Evolutionary conservation across 2,113 vertebrate species (phyloP), one percentile per base, ranked within the genome.

Genomic region (Sylvietta virens): DNA sequence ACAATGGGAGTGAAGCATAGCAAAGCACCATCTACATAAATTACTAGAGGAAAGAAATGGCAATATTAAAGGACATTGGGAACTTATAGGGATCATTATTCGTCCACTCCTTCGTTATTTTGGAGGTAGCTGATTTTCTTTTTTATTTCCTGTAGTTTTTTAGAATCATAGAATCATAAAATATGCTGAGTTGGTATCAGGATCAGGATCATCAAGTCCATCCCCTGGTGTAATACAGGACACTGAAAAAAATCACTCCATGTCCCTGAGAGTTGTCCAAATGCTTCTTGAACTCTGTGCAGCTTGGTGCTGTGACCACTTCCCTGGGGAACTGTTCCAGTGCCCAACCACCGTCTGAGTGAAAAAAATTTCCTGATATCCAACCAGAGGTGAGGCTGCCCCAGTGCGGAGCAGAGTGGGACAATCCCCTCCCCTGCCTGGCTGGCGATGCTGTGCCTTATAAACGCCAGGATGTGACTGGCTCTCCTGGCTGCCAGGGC

Each of bases 241-340:
- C 20, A 15, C 13, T 1, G 2, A 17, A 53, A 45, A 45, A 44
- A 39, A 17, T 39, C 23, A 13, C 10, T 20, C 5, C 22, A 23
- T 27, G 3, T 23, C 17, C 37, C 20, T n/a, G 16, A 45, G 33
- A 30, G 3, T 11, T 10, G 2, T 40, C 21, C 16, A 53, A 40
- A 67, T 0, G 0, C 4, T 37, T 72, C 17, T 65, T 73, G 22
- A 73, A 33, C 10, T 66, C 23, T 28, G 12, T 14, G 51, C 1
- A 15, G 11, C 16, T 88, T 58, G 28, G 13, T 39, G 27, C 44
- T 28, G 19, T 58, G 37, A 73, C 6, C 4, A 8, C 15, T 51
- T 58, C 13, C 18, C 51, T 37, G 27, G 4, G 15, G 30, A 71
- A 7, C 11, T 64, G 19, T 73, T 66, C 33, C 37, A 66, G 19